A percentile compares a stretch with the other conserved stretches of the same genome.
Evolutionary conservation across 1,140 invertebrate species (phyloP).

Genomic region (Drosophila pruinosa): DNA sequence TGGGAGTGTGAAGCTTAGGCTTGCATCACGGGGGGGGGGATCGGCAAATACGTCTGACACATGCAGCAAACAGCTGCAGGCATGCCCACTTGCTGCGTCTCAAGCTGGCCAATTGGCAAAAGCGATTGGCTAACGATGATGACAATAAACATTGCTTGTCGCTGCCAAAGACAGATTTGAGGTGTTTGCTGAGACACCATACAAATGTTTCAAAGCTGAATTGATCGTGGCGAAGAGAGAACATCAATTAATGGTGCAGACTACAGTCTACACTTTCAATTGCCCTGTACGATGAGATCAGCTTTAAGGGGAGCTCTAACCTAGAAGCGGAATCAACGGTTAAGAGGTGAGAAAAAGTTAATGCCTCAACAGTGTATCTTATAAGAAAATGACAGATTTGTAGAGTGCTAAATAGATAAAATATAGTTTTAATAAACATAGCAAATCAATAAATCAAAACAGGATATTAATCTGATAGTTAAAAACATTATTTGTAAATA

Average conservation of each 20-base stretch:
- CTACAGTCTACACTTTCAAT: background rate
- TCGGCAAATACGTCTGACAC: constrained; percentile 34
- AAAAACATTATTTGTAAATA: too few relatives aligned
- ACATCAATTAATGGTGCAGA: background rate
- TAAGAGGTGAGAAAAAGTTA: background rate
- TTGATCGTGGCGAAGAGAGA: background rate
- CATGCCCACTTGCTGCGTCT: constrained; percentile 35
- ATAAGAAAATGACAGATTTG: too few relatives aligned
- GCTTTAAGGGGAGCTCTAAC: too few relatives aligned
- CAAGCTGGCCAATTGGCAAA: constrained; percentile 33
- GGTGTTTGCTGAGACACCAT: background rate
- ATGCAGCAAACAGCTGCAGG: constrained; percentile 46
- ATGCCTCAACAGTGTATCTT: too few relatives aligned
- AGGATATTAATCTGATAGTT: too few relatives aligned
- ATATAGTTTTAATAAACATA: too few relatives aligned
- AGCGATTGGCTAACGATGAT: constrained; percentile 7
- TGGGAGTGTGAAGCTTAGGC: constrained; percentile 8
- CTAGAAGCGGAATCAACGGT: background rate
- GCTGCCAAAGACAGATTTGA: background rate
- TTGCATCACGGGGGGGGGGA: constrained; percentile 2
- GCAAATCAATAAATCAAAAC: too few relatives aligned
- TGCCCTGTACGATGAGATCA: background rate
- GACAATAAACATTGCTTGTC: background rate
- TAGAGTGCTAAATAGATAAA: too few relatives aligned
- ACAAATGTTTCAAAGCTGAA: constrained; percentile 5